Conservation (phyloP, 2,113 vertebrate genomes). For the Lepus americanus region DNA sequence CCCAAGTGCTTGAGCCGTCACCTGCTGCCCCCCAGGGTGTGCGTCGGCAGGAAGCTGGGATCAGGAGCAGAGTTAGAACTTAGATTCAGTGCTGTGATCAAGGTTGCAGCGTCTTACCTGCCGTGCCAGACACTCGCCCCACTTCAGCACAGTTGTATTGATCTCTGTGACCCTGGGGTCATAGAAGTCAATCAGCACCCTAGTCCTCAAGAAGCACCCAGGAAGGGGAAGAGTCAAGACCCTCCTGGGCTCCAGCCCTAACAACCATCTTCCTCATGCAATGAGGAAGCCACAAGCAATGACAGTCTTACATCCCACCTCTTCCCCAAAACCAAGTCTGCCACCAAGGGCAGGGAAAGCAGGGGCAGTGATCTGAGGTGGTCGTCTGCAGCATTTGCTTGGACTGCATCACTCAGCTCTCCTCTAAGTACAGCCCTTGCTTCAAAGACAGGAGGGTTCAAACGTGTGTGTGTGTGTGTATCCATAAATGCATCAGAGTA, state of each 20-base stretch:
- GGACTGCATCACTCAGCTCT: not conserved
- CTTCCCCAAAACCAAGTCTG: not conserved
- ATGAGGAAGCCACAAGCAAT: conserved; percentile 33
- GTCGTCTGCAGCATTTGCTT: conserved; percentile 5
- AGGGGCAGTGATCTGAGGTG: not conserved
- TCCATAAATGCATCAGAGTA: not conserved
- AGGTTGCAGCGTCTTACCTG: too few relatives aligned
- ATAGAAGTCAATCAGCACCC: not conserved
- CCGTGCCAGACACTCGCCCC: too few relatives aligned
- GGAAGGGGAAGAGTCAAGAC: not conserved
- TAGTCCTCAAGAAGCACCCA: not conserved
- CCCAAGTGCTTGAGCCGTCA: too few relatives aligned
- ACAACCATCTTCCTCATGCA: not conserved
- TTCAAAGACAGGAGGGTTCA: conserved; percentile 51
- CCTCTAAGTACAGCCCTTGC: conserved; percentile 18
- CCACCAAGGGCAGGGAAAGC: conserved; percentile 12
- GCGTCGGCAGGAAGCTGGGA: too few relatives aligned
- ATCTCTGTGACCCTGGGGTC: conserved; percentile 2
- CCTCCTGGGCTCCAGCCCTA: not conserved
- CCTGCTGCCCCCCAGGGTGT: too few relatives aligned
- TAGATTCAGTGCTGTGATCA: too few relatives aligned
- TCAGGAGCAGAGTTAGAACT: too few relatives aligned
- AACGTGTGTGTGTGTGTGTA: not conserved
- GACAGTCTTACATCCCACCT: not conserved
- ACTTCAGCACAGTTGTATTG: not conserved